phyloP scores from a whole-genome alignment of 2,113 vertebrate genomes.

The Cavia porcellus region DNA sequence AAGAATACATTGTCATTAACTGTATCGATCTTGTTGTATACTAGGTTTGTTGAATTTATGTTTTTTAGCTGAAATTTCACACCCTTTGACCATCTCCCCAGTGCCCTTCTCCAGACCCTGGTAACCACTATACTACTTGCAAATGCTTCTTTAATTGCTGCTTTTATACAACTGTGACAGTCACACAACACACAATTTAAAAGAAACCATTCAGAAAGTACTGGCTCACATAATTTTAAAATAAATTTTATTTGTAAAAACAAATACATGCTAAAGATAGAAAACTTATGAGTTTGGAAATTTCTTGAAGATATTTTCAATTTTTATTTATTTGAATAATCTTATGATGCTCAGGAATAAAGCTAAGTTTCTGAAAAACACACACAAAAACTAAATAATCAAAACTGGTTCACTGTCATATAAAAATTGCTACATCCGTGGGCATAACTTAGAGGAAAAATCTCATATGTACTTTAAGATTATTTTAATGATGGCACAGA shows the following conservation, averaged over 20 bases:
- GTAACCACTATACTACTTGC: not conserved
- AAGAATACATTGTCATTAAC: not conserved
- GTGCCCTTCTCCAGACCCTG: not conserved
- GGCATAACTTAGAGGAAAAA: not conserved
- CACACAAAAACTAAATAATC: constrained; percentile 29
- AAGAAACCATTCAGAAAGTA: not conserved
- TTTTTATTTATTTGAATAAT: constrained; percentile 23
- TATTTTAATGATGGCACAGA: not conserved
- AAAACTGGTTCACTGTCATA: not conserved
- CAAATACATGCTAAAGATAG: not conserved
- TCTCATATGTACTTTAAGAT: not conserved
- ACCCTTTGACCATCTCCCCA: not conserved
- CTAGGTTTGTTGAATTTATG: not conserved
- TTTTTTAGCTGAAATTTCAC: not conserved
- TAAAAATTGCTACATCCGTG: not conserved
- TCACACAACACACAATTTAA: constrained; percentile 11
- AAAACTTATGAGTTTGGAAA: not conserved
- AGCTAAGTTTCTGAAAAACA: constrained; percentile 35
- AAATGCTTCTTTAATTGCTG: constrained; percentile 48
- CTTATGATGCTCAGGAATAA: constrained; percentile 11
- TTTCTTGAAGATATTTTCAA: not conserved
- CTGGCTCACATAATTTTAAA: constrained; percentile 34
- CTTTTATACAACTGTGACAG: not conserved
- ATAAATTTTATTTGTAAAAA: constrained; percentile 6
- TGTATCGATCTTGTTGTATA: not conserved